These are phyloP conservation scores for Epistrophe grossulariae DNA, from an alignment of 2,888 invertebrate species.

Conservation along the genomic window DNA sequence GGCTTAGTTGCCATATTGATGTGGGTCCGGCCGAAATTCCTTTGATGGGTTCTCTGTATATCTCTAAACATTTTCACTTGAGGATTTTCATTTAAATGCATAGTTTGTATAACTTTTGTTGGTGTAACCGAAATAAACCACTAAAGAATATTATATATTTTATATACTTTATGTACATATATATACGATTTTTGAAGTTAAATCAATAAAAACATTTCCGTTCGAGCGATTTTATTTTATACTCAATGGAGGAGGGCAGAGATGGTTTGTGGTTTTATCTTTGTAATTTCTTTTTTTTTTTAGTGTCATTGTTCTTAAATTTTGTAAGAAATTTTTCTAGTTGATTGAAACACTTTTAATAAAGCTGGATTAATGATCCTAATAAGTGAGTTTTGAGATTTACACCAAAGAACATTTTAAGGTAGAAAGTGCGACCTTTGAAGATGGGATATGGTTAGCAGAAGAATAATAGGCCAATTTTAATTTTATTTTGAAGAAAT, in stretches of 20 bases:
- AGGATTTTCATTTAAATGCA: constrained; percentile 13
- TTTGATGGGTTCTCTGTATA: background rate
- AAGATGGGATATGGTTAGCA: no score
- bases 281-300: background rate
- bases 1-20: constrained; percentile 26
- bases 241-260: background rate
- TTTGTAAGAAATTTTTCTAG: background rate
- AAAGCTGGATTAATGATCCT: background rate
- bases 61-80: constrained; percentile 9
- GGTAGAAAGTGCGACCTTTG: background rate
- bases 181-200: background rate
- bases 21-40: constrained; percentile 16
- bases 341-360: constrained; percentile 3
- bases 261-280: background rate
- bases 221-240: background rate
- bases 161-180: no score
- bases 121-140: constrained; percentile 7
- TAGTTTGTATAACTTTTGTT: background rate
- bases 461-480: no score
- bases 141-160: background rate
- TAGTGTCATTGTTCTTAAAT: background rate
- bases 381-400: background rate
- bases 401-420: background rate
- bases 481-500: no score
- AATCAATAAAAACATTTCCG: constrained; percentile 6